Evolutionary conservation across 23 tunicate species (phyloP).

Genomic region (Trididemnum nubilum): DNA sequence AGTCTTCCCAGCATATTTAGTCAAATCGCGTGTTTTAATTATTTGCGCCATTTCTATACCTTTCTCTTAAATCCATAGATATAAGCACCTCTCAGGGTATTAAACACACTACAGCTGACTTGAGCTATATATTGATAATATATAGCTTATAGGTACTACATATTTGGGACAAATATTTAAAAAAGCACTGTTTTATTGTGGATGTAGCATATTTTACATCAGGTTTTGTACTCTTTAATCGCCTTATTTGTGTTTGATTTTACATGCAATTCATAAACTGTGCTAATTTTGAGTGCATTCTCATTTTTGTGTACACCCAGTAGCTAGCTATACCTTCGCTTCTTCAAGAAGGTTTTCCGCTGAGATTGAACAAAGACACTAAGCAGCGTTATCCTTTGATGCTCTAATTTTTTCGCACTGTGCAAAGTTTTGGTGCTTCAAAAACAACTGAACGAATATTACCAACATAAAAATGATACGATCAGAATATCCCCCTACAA

Average conservation of each 20-base stretch:
- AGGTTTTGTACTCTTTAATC: conserved; percentile 71
- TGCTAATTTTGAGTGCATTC: conserved; percentile 73
- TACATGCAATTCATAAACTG: conserved; percentile 78
- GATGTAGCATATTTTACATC: conserved; percentile 61
- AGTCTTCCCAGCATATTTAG: conserved; percentile 76
- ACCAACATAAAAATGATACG: conserved; percentile 40
- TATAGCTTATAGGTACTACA: conserved; percentile 49
- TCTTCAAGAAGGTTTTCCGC: conserved; percentile 62
- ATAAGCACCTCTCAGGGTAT: conserved; percentile 51
- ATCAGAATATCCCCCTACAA: conserved; percentile 55
- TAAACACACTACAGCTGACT: conserved; percentile 5
- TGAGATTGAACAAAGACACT: conserved; percentile 53
- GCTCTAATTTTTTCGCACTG: conserved; percentile 59
- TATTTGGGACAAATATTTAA: conserved; percentile 43
- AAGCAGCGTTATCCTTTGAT: conserved; percentile 29
- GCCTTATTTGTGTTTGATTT: conserved; percentile 55
- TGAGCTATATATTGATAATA: not conserved
- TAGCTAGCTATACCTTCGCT: conserved; percentile 56
- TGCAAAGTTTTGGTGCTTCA: conserved; percentile 64
- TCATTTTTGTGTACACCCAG: conserved; percentile 42
- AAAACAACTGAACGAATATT: not conserved
- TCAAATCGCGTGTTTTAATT: conserved; percentile 32
- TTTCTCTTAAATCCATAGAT: conserved; percentile 49
- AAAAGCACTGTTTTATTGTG: conserved; percentile 63
- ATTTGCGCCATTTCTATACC: conserved; percentile 45